Base-by-base conservation (phyloP, 2,797 vertebrate genomes). In the Lindbergichthys nudifrons region DNA sequence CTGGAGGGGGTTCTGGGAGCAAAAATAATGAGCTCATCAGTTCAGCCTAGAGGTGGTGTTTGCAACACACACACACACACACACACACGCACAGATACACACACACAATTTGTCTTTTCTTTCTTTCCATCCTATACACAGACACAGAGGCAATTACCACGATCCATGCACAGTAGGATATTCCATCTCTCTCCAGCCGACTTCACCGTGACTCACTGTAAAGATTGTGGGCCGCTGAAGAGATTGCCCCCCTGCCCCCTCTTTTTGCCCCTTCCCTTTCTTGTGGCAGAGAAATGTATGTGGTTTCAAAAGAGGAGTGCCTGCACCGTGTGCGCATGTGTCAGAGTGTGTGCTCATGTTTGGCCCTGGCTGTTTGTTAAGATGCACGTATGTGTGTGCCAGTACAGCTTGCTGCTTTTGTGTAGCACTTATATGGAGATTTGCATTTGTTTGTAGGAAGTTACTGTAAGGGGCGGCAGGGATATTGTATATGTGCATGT, bases 21-120 rank as follows among this genome's bases (percentile, higher is more conserved):
- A 88, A 93, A 93, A 94, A 93, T 95, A 95, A 95, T 94, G 93
- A 95, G 93, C 93, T 94, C 93, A 95, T 95, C 91, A 93, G 90
- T 93, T 89, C 83, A 88, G 89, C 87, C 92, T 88, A 71, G 85
- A 93, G 91, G 90, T 91, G 90, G 82, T 81, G 73, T 83, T 89
- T 88, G 92, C 79, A 89, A 84, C 79, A 86, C 83, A 85, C 79
- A 81, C 68, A 70, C 73, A 47, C 32, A 36, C 32, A 36, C 32
- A 36, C 32, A 36, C 77, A 75, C 56, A 77, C n/a, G n/a, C 46
- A 63, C 46, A 26, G 26, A 26, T 26, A 42, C 21, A 65, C 57
- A 41, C 52, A 18, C 50, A 48, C 39, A 42, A 81, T 88, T 84
- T 85, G 88, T 87, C 79, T 86, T 84, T 87, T 78, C 86, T 71